Conservation (phyloP, 64 coral and sea anemone species). For the Pocillopora damicornis region DNA sequence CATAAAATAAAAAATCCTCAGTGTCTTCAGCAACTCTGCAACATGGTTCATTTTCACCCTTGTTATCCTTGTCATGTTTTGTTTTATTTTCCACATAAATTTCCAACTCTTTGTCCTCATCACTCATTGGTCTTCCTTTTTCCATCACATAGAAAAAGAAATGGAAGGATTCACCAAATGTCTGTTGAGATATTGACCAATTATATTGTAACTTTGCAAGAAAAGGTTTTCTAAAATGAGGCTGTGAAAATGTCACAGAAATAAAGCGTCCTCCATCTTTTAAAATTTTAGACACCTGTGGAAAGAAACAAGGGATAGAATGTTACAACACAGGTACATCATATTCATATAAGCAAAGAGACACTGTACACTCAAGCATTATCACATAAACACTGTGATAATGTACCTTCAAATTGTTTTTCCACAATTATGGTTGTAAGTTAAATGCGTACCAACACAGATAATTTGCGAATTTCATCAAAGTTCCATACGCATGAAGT, state of each 20-base stretch:
- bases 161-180: slow-evolving; percentile 65
- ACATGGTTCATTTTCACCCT: neutral
- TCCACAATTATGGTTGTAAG: too few relatives aligned
- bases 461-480: too few relatives aligned
- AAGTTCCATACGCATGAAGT: too few relatives aligned
- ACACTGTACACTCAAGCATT: too few relatives aligned
- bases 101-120: slow-evolving; percentile 44
- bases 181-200: slow-evolving; percentile 48
- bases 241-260: slow-evolving; percentile 74
- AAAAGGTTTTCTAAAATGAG: slow-evolving; percentile 58
- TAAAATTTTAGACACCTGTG: slow-evolving; percentile 48
- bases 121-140: slow-evolving; percentile 53
- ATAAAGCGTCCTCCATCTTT: slow-evolving; percentile 44
- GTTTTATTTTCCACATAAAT: neutral
- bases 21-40: slow-evolving; percentile 6
- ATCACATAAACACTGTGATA: too few relatives aligned
- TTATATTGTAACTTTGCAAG: slow-evolving; percentile 53
- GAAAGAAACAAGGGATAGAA: neutral
- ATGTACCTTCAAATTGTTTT: too few relatives aligned
- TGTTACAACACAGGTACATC: neutral
- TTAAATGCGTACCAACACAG: too few relatives aligned
- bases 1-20: slow-evolving; percentile 55
- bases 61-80: neutral
- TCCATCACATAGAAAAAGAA: slow-evolving; percentile 62
- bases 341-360: too few relatives aligned